Conservation (phyloP, 35 echinoderm and acorn worm species). For the Ophiothrix spiculata region DNA sequence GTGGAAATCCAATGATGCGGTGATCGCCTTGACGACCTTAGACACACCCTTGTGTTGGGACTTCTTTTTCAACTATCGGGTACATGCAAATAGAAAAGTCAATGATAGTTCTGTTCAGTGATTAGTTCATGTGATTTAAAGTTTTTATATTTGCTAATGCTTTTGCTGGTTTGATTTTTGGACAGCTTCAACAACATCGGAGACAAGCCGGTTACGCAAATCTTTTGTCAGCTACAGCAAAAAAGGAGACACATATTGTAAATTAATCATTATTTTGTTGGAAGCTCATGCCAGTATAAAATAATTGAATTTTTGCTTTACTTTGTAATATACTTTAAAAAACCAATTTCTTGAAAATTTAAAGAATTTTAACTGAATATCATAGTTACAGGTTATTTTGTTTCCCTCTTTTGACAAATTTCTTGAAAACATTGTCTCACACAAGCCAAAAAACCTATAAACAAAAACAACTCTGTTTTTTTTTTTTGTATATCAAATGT, state of each 20-base stretch:
- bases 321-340: too few relatives aligned
- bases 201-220: constrained; percentile 26
- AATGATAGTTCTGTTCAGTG: constrained; percentile 4
- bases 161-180: neutral
- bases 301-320: too few relatives aligned
- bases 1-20: neutral
- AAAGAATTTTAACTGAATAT: too few relatives aligned
- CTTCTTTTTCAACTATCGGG: constrained; percentile 11
- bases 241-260: neutral
- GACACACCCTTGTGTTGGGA: neutral
- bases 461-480: too few relatives aligned
- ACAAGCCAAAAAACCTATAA: too few relatives aligned
- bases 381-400: too few relatives aligned
- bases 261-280: neutral
- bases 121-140: neutral
- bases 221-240: constrained; percentile 37
- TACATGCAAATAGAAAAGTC: constrained; percentile 9
- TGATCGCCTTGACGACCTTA: neutral
- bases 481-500: too few relatives aligned
- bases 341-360: too few relatives aligned
- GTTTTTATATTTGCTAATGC: neutral
- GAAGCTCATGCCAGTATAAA: neutral
- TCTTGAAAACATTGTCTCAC: too few relatives aligned
- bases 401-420: too few relatives aligned
- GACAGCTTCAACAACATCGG: constrained; percentile 44